phyloP scores from a whole-genome alignment of 2,113 vertebrate genomes.

The Piaya cayana region DNA sequence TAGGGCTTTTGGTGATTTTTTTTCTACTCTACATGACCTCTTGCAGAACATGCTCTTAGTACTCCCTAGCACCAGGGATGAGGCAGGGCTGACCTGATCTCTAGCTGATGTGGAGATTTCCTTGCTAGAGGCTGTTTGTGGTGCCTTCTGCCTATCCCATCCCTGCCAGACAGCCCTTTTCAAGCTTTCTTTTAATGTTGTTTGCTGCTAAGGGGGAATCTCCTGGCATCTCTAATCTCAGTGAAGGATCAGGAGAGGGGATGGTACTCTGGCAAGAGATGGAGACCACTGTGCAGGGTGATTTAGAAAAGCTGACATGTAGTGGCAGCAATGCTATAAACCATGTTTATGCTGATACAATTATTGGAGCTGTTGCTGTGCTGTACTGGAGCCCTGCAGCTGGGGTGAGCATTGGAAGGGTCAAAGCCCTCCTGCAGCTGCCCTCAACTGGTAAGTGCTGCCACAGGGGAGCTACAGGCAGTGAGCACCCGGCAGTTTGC shows the following conservation, averaged over 20 bases:
- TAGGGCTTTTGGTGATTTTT: neutral
- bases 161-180: neutral
- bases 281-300: neutral
- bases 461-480: neutral
- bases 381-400: neutral
- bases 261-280: neutral
- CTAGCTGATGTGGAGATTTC: neutral
- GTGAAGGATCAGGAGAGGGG: neutral
- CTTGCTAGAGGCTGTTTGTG: neutral
- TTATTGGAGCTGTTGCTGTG: constrained; percentile 10
- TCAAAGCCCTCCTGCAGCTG: neutral
- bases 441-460: neutral
- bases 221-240: neutral
- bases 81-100: neutral
- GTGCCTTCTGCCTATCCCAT: neutral
- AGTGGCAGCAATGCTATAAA: constrained; percentile 42
- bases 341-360: constrained; percentile 59
- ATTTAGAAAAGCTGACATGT: constrained; percentile 40
- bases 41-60: neutral
- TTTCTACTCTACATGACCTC: neutral
- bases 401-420: neutral
- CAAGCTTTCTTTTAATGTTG: neutral
- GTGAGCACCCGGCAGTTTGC: fast-evolving
- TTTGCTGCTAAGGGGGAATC: neutral
- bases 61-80: neutral